Base-by-base conservation (phyloP, 2,888 invertebrate species). In the Lasioglossum vierecki region DNA sequence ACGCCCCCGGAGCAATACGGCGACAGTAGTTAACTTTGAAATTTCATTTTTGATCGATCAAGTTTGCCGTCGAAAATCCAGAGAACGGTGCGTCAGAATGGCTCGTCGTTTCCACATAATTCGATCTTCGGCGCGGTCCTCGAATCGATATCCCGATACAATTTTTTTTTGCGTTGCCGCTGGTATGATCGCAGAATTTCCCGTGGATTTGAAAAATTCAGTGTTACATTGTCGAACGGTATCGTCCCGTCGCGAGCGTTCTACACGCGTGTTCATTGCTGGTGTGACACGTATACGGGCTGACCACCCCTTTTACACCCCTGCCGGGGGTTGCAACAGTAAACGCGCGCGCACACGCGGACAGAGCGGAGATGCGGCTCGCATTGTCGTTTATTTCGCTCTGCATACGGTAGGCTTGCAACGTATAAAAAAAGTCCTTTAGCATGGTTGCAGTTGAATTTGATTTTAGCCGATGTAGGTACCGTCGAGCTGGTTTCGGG, bases 381-480 rank as follows among this genome's bases (percentile, higher is more conserved):
- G 66, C 85, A 74, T 79, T 78, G 79, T 78, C 86, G 85, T 91
- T 88, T 91, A 90, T 91, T 91, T 83, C 88, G 77, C 60, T 49
- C 85, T 76, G 76, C 74, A 79, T 80, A 87, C 82, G 81, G 78
- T 77, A 86, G 86, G 90, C 86, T 88, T 90, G 87, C 83, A 86
- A 79, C 76, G 80, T 89, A 84, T 88, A 88, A 90, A 90, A 88
- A 89, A 89, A 88, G 83, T 83, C 87, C 79, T 91, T 89, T 87
- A 88, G 83, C 83, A 83, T 76, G 85, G 82, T 76, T 84, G 84
- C 90, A 86, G 87, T 87, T 86, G 91, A 90, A 90, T 90, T 91
- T 90, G 88, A 89, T 91, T 89, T 91, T 72, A 85, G 80, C 49
- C 49, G 76, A 71, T 76, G 76, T 78, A 76, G 76, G 46, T 72